Conservation (phyloP, 2,888 invertebrate species). For the Agrotis exclamationis region DNA sequence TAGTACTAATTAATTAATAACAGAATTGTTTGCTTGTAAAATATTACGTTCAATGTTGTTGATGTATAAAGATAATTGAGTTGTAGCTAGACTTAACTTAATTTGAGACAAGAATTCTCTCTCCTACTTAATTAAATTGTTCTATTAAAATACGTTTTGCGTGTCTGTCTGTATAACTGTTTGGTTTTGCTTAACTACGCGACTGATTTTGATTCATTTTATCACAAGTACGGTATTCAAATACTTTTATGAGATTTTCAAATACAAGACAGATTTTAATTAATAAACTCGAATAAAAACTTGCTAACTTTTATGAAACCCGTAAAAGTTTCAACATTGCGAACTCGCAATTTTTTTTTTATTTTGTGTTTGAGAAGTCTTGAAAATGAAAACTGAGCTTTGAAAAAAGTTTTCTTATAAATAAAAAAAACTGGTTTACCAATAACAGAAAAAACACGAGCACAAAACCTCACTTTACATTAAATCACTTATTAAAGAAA, state of each 20-base stretch:
- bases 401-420: background rate
- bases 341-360: background rate
- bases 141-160: too few species aligned
- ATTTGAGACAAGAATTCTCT: background rate
- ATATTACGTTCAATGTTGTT: conserved; percentile 9
- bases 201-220: too few species aligned
- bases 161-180: too few species aligned
- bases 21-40: background rate
- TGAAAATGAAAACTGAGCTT: conserved; percentile 47
- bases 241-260: too few species aligned
- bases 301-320: background rate
- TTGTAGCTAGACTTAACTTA: background rate
- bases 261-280: too few species aligned
- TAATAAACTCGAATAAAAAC: background rate
- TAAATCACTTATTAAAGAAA: conserved; percentile 61
- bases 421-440: conserved; percentile 31
- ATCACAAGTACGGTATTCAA: too few species aligned
- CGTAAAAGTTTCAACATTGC: conserved; percentile 5
- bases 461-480: conserved; percentile 24
- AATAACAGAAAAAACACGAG: conserved; percentile 6
- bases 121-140: too few species aligned
- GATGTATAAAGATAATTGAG: conserved; percentile 1
- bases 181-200: too few species aligned
- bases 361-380: background rate
- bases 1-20: conserved; percentile 8